Conservation (phyloP, 92 coral and sea anemone species). For the Montipora capitata region DNA sequence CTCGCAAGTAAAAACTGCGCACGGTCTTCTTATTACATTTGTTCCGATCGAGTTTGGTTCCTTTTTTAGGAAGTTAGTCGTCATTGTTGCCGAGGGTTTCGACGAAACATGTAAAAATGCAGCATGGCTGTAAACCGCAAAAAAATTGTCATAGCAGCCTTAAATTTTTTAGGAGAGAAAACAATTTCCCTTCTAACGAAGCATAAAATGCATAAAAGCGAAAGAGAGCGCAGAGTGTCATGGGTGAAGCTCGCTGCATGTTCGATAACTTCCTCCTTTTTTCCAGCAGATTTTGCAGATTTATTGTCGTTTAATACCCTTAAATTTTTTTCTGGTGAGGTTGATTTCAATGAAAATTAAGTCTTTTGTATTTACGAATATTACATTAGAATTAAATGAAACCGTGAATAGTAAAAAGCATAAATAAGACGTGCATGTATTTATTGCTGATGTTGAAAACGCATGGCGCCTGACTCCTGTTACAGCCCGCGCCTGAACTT, state of each 20-base stretch:
- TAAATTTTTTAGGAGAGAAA: slow-evolving; percentile 21
- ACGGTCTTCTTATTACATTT: no score
- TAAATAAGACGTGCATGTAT: slow-evolving; percentile 25
- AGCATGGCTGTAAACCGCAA: slow-evolving; percentile 24
- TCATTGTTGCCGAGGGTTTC: background rate
- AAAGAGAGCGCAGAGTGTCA: background rate
- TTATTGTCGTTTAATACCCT: background rate
- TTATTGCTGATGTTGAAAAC: slow-evolving; percentile 2
- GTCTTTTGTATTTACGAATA: slow-evolving; percentile 36
- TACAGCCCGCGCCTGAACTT: background rate
- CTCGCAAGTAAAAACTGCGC: background rate
- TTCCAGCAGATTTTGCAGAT: background rate
- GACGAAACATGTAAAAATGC: background rate
- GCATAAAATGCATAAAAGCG: no score
- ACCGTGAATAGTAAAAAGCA: slow-evolving; percentile 2
- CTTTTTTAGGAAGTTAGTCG: background rate
- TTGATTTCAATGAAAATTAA: slow-evolving; percentile 20
- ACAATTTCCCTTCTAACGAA: slow-evolving; percentile 9
- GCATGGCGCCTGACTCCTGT: background rate
- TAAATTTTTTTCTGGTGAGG: slow-evolving; percentile 25
- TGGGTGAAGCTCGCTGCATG: no score
- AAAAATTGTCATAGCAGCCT: slow-evolving; percentile 2
- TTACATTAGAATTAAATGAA: slow-evolving; percentile 49
- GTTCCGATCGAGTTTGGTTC: no score
- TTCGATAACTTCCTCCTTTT: background rate